A percentile compares a stretch with the other conserved stretches of the same genome.
Conservation (phyloP, 2,113 vertebrate genomes). For the Neogobius melanostomus region DNA sequence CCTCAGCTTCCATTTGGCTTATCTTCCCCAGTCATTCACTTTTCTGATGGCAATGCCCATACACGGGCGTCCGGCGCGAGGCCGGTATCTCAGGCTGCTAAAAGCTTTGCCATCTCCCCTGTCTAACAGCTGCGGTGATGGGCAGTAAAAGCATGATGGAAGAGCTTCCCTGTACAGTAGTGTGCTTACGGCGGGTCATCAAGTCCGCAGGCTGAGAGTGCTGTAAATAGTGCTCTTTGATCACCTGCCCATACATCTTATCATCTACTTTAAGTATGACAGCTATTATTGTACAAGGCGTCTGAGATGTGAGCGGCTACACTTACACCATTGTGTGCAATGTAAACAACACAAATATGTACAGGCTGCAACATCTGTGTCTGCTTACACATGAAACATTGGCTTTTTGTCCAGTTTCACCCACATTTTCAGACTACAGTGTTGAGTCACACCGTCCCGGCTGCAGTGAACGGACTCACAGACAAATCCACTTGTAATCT, state of each 20-base stretch:
- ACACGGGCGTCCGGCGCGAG: slow-evolving; percentile 55
- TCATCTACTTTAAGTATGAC: slow-evolving; percentile 66
- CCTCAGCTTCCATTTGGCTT: slow-evolving; percentile 62
- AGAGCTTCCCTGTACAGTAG: slow-evolving; percentile 62
- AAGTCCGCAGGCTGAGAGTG: slow-evolving; percentile 65
- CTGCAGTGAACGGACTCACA: slow-evolving; percentile 36
- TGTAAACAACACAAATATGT: slow-evolving; percentile 25
- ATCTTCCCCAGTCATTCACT: slow-evolving; percentile 66
- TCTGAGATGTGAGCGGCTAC: slow-evolving; percentile 45
- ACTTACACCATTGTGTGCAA: slow-evolving; percentile 35
- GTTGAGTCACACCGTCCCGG: slow-evolving; percentile 32
- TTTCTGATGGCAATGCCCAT: slow-evolving; percentile 67
- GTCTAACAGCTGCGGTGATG: slow-evolving; percentile 69
- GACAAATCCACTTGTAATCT: slow-evolving; percentile 35
- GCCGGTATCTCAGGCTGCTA: slow-evolving; percentile 68
- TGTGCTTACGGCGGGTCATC: slow-evolving; percentile 68
- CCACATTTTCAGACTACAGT: slow-evolving; percentile 22
- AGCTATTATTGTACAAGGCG: slow-evolving; percentile 58
- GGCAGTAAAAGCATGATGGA: slow-evolving; percentile 76
- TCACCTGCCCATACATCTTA: slow-evolving; percentile 67
- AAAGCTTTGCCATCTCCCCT: slow-evolving; percentile 71
- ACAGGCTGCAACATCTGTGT: background rate
- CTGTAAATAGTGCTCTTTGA: slow-evolving; percentile 74
- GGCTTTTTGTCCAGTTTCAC: slow-evolving; percentile 11
- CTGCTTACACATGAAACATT: background rate